A percentile compares a stretch with the other conserved stretches of the same genome.
Evolutionary conservation across 2,888 invertebrate species (phyloP).

Genomic region (Dynastes hyllus): DNA sequence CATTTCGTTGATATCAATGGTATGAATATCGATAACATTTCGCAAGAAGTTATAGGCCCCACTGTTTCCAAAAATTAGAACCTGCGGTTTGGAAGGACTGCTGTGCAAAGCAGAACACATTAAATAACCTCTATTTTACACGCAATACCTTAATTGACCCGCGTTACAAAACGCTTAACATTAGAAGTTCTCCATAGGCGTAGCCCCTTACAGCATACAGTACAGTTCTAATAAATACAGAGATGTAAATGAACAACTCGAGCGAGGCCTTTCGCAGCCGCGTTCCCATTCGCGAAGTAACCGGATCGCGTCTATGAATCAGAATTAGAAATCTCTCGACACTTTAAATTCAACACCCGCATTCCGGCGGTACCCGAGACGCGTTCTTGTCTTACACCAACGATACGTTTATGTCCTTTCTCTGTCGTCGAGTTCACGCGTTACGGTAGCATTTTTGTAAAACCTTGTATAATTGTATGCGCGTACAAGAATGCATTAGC

Average conservation of each 20-base stretch:
- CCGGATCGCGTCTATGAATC: slow-evolving; percentile 61
- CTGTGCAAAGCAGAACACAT: too few species aligned
- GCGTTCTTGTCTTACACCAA: not conserved
- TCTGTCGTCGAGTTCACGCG: not conserved
- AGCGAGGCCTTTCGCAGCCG: not conserved
- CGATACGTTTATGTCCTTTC: not conserved
- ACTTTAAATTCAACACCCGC: slow-evolving; percentile 64
- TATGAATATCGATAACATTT: too few species aligned
- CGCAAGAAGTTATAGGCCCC: too few species aligned
- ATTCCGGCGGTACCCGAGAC: slow-evolving; percentile 53
- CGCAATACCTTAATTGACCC: too few species aligned
- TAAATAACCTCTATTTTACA: too few species aligned
- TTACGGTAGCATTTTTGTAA: not conserved
- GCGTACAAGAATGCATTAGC: not conserved
- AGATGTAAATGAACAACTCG: not conserved
- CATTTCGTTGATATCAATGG: too few species aligned
- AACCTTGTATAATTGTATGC: not conserved
- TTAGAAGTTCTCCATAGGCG: not conserved
- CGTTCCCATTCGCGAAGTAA: slow-evolving; percentile 45
- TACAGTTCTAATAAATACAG: not conserved
- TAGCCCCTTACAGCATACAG: not conserved
- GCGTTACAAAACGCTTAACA: not conserved
- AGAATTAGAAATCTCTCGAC: slow-evolving; percentile 62
- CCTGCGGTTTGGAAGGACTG: too few species aligned
- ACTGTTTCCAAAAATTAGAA: too few species aligned